Percentiles rank a stretch among this genome's conserved stretches.
These are phyloP conservation scores for Distichodus sexfasciatus DNA, from an alignment of 2,797 vertebrate genomes.

Conservation along the genomic window DNA sequence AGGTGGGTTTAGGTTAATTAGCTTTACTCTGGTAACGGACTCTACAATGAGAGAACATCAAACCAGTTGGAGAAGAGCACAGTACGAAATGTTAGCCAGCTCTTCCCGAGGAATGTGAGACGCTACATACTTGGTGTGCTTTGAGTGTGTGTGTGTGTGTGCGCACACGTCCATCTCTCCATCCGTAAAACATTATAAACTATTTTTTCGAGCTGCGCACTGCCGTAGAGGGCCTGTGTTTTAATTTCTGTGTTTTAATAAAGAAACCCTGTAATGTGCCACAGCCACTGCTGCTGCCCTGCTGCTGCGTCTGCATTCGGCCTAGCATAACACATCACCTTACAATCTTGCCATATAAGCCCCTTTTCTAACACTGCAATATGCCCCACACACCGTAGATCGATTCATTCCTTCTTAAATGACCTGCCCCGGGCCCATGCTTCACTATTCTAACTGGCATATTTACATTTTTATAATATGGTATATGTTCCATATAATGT, in stretches of 20 bases:
- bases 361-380: background rate
- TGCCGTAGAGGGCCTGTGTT: too few relatives aligned
- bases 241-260: too few relatives aligned
- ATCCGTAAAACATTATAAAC: background rate
- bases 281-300: background rate
- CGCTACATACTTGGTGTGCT: slow-evolving; percentile 12
- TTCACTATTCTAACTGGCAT: too few relatives aligned
- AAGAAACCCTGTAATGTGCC: background rate
- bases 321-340: background rate
- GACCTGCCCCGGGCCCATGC: too few relatives aligned
- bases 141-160: slow-evolving; percentile 26
- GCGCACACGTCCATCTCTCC: background rate
- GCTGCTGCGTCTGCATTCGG: background rate
- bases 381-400: background rate
- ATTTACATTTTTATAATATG: too few relatives aligned
- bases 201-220: too few relatives aligned
- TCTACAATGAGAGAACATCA: slow-evolving; percentile 56
- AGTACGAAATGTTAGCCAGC: slow-evolving; percentile 53
- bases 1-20: slow-evolving; percentile 52
- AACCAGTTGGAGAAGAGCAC: slow-evolving; percentile 41
- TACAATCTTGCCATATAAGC: background rate
- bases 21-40: slow-evolving; percentile 38
- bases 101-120: slow-evolving; percentile 40
- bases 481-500: too few relatives aligned
- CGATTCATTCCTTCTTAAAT: too few relatives aligned